Conservation (phyloP, 2,113 vertebrate genomes). For the Ophiodon elongatus region DNA sequence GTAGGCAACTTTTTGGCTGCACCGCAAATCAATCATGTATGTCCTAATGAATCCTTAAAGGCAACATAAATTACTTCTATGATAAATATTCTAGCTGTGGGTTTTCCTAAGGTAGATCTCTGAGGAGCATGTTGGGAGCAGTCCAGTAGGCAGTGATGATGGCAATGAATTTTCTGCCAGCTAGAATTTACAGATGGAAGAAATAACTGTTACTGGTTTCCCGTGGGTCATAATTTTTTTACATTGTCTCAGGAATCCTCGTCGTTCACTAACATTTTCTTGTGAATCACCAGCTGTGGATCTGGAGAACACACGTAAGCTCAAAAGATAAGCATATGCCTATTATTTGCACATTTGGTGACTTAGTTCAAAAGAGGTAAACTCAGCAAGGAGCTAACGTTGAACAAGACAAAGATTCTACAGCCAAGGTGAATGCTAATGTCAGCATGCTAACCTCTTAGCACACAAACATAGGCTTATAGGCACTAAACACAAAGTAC, state of each 20-base stretch:
- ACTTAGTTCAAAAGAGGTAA: neutral
- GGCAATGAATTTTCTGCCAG: slow-evolving; percentile 29
- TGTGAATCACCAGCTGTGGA: neutral
- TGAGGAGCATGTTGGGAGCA: slow-evolving; percentile 11
- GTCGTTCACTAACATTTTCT: neutral
- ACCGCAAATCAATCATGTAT: neutral
- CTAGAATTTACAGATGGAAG: slow-evolving; percentile 17
- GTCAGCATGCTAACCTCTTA: neutral
- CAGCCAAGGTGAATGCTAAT: neutral
- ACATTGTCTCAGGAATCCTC: neutral
- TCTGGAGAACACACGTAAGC: neutral
- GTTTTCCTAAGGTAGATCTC: slow-evolving; percentile 12
- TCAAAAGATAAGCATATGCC: neutral
- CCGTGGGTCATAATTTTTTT: neutral
- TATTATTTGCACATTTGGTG: neutral
- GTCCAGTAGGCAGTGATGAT: slow-evolving; percentile 34
- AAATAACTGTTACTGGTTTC: slow-evolving; percentile 24
- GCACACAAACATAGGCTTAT: neutral
- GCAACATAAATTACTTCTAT: slow-evolving; percentile 11
- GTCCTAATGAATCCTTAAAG: slow-evolving; percentile 16
- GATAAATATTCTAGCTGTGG: slow-evolving; percentile 19
- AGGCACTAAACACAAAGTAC: neutral
- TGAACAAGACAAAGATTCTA: neutral
- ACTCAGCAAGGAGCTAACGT: neutral
- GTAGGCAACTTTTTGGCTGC: neutral